These are phyloP conservation scores for Stegostoma tigrinum DNA, from an alignment of 2,113 vertebrate genomes.

Conservation along the genomic window DNA sequence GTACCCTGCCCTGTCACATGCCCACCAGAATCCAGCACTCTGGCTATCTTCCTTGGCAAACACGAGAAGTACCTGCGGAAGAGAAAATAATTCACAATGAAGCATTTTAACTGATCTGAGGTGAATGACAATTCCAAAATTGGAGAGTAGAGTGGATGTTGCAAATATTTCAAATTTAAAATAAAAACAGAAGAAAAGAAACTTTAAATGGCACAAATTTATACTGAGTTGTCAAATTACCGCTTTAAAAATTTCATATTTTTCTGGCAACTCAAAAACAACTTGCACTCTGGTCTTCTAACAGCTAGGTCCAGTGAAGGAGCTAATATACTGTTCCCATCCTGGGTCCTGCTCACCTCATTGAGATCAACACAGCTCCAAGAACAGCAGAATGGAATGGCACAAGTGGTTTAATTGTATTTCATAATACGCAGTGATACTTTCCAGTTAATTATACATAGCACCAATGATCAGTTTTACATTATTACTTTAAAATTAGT, in stretches of 20 bases:
- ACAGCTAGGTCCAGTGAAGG: background rate
- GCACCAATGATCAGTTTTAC: background rate
- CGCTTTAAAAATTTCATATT: background rate
- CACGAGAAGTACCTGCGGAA: constrained; percentile 88
- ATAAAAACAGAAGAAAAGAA: background rate
- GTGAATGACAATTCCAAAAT: background rate
- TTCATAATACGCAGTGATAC: background rate
- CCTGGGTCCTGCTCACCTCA: background rate
- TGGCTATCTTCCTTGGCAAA: constrained; percentile 96
- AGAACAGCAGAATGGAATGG: background rate
- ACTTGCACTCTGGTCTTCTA: background rate
- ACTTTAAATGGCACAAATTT: background rate
- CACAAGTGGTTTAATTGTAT: background rate
- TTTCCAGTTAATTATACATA: background rate
- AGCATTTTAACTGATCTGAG: background rate
- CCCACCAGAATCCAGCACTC: constrained; percentile 85
- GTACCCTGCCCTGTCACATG: constrained; percentile 87
- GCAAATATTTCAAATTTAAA: background rate
- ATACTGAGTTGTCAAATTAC: background rate
- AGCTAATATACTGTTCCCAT: background rate
- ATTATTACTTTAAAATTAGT: background rate
- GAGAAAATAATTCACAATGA: background rate
- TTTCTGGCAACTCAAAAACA: background rate
- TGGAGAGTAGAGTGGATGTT: background rate
- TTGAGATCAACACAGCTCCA: background rate